Conservation (phyloP, 2,888 invertebrate species). For the Rosalia funebris region DNA sequence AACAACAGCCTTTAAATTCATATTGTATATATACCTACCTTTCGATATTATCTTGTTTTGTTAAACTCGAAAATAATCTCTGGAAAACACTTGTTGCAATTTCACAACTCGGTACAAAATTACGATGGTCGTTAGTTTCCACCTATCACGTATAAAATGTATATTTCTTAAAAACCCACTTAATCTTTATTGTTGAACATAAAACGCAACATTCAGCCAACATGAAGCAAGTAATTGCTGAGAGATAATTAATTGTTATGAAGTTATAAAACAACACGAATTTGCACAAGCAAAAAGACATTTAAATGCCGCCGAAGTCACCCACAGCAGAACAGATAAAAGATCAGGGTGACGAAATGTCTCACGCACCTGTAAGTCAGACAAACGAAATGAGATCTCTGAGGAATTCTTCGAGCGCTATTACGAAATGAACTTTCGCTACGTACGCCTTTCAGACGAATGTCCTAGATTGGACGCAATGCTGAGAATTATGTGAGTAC, state of each 20-base stretch:
- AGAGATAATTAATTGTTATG: neutral
- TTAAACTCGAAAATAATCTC: no score
- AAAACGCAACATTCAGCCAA: neutral
- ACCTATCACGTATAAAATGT: no score
- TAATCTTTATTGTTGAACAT: neutral
- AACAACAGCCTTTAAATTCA: no score
- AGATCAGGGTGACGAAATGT: neutral
- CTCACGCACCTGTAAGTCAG: slow-evolving; percentile 19
- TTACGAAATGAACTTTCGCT: slow-evolving; percentile 29
- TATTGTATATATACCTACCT: no score
- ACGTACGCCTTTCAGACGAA: slow-evolving; percentile 28
- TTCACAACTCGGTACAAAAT: no score
- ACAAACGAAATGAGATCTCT: slow-evolving; percentile 22
- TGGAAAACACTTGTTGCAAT: no score
- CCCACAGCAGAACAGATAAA: neutral
- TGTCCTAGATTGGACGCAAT: slow-evolving; percentile 25
- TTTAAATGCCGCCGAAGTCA: neutral
- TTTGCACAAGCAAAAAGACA: neutral
- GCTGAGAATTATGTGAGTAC: slow-evolving; percentile 16
- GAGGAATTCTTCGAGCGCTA: slow-evolving; percentile 20
- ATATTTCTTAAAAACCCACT: no score
- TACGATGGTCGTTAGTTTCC: no score
- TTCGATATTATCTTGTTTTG: no score
- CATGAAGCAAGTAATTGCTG: neutral
- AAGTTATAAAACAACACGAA: neutral